Percentiles rank a stretch among this genome's conserved stretches.
Evolutionary conservation across 2,888 invertebrate genomes (phyloP).

Genomic region (Nudaria mundana): DNA sequence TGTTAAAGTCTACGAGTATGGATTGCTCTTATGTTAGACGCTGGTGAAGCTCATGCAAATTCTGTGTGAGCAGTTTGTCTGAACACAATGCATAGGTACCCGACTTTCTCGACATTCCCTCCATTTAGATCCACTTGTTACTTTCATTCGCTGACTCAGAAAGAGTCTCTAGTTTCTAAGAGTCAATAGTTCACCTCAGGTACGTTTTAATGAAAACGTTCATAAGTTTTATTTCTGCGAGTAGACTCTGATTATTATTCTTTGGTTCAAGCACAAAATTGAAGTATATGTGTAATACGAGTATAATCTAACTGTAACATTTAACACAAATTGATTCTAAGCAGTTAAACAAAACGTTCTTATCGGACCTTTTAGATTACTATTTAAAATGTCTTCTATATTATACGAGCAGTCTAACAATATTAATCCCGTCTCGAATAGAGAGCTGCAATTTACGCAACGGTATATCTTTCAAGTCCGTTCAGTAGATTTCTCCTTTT

Average conservation of each 20-base stretch:
- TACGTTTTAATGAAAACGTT: too few relatives aligned
- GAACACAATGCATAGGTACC: constrained; percentile 38
- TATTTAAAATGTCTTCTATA: constrained; percentile 10
- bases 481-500: constrained; percentile 50
- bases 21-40: not conserved
- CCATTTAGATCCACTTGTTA: constrained; percentile 51
- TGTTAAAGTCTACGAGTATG: constrained; percentile 10
- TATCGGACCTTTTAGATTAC: not conserved
- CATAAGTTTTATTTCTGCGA: too few relatives aligned
- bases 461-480: constrained; percentile 45
- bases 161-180: constrained; percentile 52
- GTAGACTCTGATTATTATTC: too few relatives aligned
- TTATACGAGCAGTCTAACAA: constrained; percentile 26
- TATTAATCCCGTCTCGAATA: constrained; percentile 42
- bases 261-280: too few relatives aligned
- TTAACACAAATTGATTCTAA: too few relatives aligned
- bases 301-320: too few relatives aligned
- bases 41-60: too few relatives aligned
- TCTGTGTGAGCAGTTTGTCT: too few relatives aligned
- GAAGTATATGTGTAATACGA: too few relatives aligned
- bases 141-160: constrained; percentile 51
- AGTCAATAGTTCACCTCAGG: constrained; percentile 53
- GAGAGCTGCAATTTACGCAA: constrained; percentile 41
- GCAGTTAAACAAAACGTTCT: too few relatives aligned
- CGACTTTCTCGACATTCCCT: too few relatives aligned